Percentiles rank a stretch among this genome's conserved stretches.
phyloP scores from a whole-genome alignment of 1,140 invertebrate species.

The Pogonus chalceus region DNA sequence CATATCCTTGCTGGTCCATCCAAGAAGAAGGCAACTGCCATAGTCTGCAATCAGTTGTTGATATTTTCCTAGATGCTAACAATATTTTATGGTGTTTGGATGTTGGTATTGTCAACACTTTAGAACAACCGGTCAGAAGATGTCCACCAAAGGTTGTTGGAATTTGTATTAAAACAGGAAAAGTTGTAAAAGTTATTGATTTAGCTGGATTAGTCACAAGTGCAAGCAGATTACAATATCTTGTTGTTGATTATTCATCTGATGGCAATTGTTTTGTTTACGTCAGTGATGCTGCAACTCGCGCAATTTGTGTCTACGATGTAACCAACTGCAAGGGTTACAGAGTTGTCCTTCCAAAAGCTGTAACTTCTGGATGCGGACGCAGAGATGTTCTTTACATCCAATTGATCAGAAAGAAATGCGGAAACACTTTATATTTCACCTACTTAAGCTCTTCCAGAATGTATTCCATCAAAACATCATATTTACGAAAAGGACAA shows the following conservation, averaged over 20 bases:
- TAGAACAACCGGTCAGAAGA: constrained; percentile 40
- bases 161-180: constrained; percentile 42
- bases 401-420: constrained; percentile 37
- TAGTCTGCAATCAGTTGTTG: constrained; percentile 47
- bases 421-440: constrained; percentile 44
- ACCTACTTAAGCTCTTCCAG: constrained; percentile 44
- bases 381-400: constrained; percentile 48
- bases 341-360: constrained; percentile 46
- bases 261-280: constrained; percentile 45
- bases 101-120: constrained; percentile 44
- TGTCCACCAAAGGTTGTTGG: constrained; percentile 47
- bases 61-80: constrained; percentile 44
- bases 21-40: constrained; percentile 48
- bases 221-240: constrained; percentile 44
- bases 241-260: constrained; percentile 45
- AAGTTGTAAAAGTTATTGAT: constrained; percentile 45
- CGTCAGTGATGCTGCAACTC: constrained; percentile 49
- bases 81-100: constrained; percentile 50
- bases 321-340: constrained; percentile 45
- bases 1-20: constrained; percentile 48
- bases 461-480: constrained; percentile 45
- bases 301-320: constrained; percentile 53
- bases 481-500: constrained; percentile 41
- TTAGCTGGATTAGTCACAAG: constrained; percentile 39
- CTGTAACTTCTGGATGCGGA: constrained; percentile 32